phyloP scores from a whole-genome alignment of 2,113 vertebrate genomes.

The Sterrhoptilus dennistouni region DNA sequence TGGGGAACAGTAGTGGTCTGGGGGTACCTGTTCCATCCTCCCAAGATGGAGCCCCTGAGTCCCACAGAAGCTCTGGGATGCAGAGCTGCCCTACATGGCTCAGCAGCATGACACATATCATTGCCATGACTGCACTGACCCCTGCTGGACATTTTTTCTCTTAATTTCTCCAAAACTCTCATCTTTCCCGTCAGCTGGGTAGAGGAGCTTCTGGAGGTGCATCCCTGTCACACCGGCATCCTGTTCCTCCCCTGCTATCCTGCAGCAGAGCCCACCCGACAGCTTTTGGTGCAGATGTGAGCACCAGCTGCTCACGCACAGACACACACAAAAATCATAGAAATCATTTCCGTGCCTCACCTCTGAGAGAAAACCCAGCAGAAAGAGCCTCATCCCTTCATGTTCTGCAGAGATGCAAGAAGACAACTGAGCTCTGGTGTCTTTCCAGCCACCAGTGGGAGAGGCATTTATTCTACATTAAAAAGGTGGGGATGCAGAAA shows the following conservation, averaged over 20 bases:
- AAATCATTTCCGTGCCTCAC: not conserved
- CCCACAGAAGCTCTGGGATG: not conserved
- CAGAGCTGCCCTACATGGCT: fast-evolving
- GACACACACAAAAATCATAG: not conserved
- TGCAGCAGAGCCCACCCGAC: not conserved
- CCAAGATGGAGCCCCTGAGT: not conserved
- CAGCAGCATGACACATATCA: fast-evolving
- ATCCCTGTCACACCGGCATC: fast-evolving
- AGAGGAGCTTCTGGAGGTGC: not conserved
- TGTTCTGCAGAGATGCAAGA: not conserved
- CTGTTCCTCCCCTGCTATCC: not conserved
- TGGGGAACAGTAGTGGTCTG: not conserved
- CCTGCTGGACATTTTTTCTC: not conserved
- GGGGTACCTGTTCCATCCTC: not conserved
- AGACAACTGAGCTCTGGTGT: not conserved
- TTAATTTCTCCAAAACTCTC: not conserved
- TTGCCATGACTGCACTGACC: not conserved
- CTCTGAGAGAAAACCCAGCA: not conserved
- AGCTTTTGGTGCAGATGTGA: not conserved
- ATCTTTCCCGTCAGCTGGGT: not conserved
- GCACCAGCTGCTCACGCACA: not conserved
- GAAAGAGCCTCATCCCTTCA: not conserved
- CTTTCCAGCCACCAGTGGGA: not conserved
- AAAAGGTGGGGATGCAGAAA: not conserved
- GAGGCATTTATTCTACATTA: not conserved